phyloP scores from a whole-genome alignment of 2,113 vertebrate species.

The Chaetops frenatus region DNA sequence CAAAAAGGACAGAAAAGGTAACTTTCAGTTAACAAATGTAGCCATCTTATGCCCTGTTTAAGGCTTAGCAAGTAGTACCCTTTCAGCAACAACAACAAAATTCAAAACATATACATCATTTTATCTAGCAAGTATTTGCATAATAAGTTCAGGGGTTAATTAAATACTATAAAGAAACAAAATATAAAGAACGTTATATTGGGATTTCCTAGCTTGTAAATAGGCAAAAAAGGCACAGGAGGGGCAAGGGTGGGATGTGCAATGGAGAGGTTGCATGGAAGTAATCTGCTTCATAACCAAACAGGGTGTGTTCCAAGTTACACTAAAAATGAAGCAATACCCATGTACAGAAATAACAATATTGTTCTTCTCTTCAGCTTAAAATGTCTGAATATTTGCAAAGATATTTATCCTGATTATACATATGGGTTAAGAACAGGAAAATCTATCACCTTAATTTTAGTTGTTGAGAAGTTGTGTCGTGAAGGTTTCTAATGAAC shows the following conservation, averaged over 20 bases:
- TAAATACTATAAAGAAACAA: background rate
- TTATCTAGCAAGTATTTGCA: background rate
- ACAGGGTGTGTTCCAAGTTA: rapidly evolving
- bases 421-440: background rate
- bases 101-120: rapidly evolving
- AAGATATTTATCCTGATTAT: background rate
- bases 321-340: background rate
- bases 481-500: background rate
- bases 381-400: background rate
- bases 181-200: background rate
- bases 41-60: background rate
- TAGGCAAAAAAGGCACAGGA: rapidly evolving
- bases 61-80: background rate
- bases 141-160: background rate
- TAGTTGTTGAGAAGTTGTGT: rapidly evolving
- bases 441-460: background rate
- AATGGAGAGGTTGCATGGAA: rapidly evolving
- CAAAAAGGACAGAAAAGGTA: background rate
- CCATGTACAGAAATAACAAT: background rate
- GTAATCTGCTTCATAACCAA: background rate
- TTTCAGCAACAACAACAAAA: background rate
- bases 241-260: background rate
- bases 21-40: background rate
- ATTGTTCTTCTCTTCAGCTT: background rate
- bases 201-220: background rate